phyloP scores from a whole-genome alignment of 2,797 vertebrate genomes.

The Sebastes cheni region DNA sequence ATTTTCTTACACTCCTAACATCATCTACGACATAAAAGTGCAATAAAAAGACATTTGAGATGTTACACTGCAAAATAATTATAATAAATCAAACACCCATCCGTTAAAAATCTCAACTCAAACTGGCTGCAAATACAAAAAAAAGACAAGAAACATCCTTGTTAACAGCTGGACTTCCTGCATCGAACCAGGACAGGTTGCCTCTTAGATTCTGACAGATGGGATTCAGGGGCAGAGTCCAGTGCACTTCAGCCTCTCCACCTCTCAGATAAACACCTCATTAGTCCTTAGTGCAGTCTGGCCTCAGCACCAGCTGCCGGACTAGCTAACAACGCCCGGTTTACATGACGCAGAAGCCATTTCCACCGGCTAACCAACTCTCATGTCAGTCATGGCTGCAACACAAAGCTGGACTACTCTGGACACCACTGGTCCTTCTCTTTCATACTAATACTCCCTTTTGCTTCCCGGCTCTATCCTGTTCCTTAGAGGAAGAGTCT shows the following conservation, averaged over 20 bases:
- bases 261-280: conserved; percentile 71
- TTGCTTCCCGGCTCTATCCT: neutral
- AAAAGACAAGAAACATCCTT: neutral
- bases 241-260: conserved; percentile 43
- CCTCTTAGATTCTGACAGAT: conserved; percentile 52
- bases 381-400: conserved; percentile 11
- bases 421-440: neutral
- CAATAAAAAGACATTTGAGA: neutral
- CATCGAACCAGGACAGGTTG: neutral
- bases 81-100: neutral
- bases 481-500: conserved; percentile 8
- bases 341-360: conserved; percentile 61
- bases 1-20: too few species aligned
- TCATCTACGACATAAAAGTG: neutral
- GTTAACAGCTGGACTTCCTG: neutral
- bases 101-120: neutral
- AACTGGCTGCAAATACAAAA: neutral
- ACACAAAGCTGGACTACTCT: conserved; percentile 21
- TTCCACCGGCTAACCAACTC: conserved; percentile 18
- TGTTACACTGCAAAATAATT: neutral
- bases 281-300: conserved; percentile 65
- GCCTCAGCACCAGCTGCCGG: conserved; percentile 46
- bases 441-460: conserved; percentile 7
- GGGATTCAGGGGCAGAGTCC: conserved; percentile 54
- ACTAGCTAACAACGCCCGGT: conserved; percentile 22